These are phyloP conservation scores for Silurus glanis DNA, from an alignment of 2,113 vertebrate genomes.

Conservation along the genomic window DNA sequence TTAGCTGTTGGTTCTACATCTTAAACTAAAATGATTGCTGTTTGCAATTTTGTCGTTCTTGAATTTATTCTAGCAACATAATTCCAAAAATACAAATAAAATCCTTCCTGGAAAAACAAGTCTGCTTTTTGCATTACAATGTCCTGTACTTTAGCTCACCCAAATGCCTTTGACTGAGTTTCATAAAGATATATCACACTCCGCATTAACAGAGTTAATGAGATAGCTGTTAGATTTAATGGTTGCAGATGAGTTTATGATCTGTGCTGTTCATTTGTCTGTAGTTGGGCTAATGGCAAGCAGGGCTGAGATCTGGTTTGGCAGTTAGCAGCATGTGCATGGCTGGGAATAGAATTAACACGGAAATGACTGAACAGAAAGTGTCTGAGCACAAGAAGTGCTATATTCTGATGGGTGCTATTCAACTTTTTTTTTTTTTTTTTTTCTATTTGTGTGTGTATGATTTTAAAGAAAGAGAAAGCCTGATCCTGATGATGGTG, in stretches of 20 bases:
- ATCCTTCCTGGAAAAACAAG: neutral
- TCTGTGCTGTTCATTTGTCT: slow-evolving; percentile 46
- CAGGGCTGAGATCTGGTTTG: neutral
- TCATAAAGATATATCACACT: slow-evolving; percentile 39
- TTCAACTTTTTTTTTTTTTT: neutral
- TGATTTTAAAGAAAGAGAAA: neutral
- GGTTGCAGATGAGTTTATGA: slow-evolving; percentile 47
- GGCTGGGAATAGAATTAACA: slow-evolving; percentile 8
- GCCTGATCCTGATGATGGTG: neutral
- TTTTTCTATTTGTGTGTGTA: neutral
- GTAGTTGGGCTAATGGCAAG: slow-evolving; percentile 17
- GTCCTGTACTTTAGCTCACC: neutral
- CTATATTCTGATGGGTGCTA: slow-evolving; percentile 3
- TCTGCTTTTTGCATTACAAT: slow-evolving; percentile 1
- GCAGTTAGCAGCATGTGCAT: slow-evolving; percentile 8
- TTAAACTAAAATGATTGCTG: neutral
- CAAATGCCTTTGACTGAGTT: slow-evolving; percentile 19
- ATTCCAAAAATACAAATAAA: neutral
- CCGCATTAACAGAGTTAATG: slow-evolving; percentile 42
- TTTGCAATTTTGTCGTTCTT: neutral
- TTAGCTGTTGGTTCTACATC: neutral
- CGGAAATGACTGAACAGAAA: slow-evolving; percentile 11
- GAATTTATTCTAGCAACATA: neutral
- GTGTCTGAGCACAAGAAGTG: neutral
- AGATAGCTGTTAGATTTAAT: slow-evolving; percentile 39